A percentile compares a stretch with the other conserved stretches of the same genome.
These are phyloP conservation scores for Hymenopus coronatus DNA, from an alignment of 2,888 invertebrate genomes.

Conservation along the genomic window DNA sequence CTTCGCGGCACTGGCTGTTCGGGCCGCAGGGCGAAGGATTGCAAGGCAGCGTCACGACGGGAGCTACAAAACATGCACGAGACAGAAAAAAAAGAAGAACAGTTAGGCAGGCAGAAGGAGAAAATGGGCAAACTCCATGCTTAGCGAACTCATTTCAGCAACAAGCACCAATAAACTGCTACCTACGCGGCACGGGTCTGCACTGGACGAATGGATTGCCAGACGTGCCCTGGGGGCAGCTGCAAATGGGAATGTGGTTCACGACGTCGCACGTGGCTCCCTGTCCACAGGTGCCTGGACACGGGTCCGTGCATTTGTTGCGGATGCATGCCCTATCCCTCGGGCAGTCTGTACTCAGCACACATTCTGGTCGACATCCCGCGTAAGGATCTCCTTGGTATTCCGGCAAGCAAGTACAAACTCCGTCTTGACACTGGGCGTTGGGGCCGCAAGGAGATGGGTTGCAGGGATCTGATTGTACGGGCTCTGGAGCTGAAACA, in stretches of 20 bases:
- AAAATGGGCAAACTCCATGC: not conserved
- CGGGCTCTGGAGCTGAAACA: slow-evolving; percentile 27
- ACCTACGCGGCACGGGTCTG: slow-evolving; percentile 45
- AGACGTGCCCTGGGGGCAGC: slow-evolving; percentile 55
- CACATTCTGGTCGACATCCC: slow-evolving; percentile 69
- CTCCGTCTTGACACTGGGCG: slow-evolving; percentile 50
- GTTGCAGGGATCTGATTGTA: slow-evolving; percentile 37
- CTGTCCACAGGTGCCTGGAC: slow-evolving; percentile 66
- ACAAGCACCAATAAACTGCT: not conserved
- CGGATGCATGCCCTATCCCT: slow-evolving; percentile 62
- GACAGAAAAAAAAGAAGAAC: slow-evolving; percentile 40
- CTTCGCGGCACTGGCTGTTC: slow-evolving; percentile 73
- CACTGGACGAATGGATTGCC: slow-evolving; percentile 70
- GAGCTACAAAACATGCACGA: slow-evolving; percentile 56
- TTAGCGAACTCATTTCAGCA: not conserved
- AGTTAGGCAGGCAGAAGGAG: not conserved
- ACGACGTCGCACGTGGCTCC: slow-evolving; percentile 70
- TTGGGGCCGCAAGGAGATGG: slow-evolving; percentile 43
- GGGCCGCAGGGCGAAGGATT: slow-evolving; percentile 69
- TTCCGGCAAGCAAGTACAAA: slow-evolving; percentile 68
- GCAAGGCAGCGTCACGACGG: slow-evolving; percentile 44
- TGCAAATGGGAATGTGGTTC: slow-evolving; percentile 70
- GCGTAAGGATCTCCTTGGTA: slow-evolving; percentile 70
- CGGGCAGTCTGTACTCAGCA: slow-evolving; percentile 64
- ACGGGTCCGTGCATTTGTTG: slow-evolving; percentile 69